These are phyloP conservation scores for Myotis daubentonii DNA, from an alignment of 2,797 vertebrate species.

Conservation along the genomic window DNA sequence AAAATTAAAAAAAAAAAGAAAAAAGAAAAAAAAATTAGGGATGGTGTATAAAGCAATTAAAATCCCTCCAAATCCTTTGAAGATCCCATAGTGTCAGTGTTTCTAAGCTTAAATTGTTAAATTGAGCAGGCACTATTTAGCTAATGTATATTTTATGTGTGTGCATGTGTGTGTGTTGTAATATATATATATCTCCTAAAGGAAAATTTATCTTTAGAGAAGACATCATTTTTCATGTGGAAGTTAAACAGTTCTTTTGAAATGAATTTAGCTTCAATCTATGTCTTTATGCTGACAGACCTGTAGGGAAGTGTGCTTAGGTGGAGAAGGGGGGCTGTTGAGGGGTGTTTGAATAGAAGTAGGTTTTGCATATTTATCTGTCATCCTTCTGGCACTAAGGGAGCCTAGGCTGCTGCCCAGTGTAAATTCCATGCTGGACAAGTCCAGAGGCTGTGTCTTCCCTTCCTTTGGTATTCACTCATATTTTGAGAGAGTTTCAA, in stretches of 20 bases:
- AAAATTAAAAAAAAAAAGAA: too few species aligned
- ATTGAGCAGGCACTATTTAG: background rate
- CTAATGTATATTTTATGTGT: background rate
- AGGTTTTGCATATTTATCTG: conserved; percentile 45
- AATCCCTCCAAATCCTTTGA: background rate
- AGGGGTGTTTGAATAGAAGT: conserved; percentile 2
- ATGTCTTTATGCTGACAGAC: conserved; percentile 33
- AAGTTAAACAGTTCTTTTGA: conserved; percentile 22
- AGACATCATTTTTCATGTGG: background rate
- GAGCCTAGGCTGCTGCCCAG: background rate
- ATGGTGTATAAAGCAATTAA: background rate
- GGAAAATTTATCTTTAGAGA: background rate
- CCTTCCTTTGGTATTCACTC: background rate
- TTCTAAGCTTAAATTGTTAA: background rate
- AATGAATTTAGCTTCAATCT: conserved; percentile 36
- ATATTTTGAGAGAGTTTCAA: conserved; percentile 16
- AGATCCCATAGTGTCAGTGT: background rate
- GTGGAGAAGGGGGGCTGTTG: background rate
- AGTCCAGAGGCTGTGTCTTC: background rate
- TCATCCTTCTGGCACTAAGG: background rate
- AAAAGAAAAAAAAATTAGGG: background rate
- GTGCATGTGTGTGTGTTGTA: background rate
- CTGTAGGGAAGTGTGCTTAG: background rate
- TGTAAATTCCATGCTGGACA: background rate
- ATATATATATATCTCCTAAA: background rate